Conservation (phyloP, 1,140 invertebrate genomes). For the Holotrichia oblita region DNA sequence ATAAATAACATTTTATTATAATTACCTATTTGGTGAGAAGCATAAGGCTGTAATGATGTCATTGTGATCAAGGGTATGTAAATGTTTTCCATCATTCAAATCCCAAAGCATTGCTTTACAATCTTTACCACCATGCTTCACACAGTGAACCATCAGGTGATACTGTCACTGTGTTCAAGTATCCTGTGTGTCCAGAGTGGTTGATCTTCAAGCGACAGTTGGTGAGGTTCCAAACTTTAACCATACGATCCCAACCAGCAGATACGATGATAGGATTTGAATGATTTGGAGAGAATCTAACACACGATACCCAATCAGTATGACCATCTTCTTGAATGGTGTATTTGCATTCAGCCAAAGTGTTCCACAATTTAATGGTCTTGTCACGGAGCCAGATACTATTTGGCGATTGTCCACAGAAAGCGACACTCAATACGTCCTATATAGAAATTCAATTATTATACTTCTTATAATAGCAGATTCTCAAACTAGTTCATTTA, state of each 20-base stretch:
- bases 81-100: slow-evolving; percentile 98
- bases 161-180: slow-evolving; percentile 98
- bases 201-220: slow-evolving; percentile 99
- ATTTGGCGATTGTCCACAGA: slow-evolving; percentile 99
- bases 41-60: slow-evolving; percentile 98
- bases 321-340: slow-evolving; percentile 99
- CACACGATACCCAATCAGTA: slow-evolving; percentile 97
- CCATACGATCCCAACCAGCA: slow-evolving; percentile 97
- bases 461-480: neutral
- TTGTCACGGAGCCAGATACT: slow-evolving; percentile 99
- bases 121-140: slow-evolving; percentile 99
- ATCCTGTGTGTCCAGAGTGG: slow-evolving; percentile 96
- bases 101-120: slow-evolving; percentile 99
- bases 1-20: neutral
- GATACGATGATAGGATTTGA: slow-evolving; percentile 99
- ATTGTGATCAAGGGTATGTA: slow-evolving; percentile 98
- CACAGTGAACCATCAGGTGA: slow-evolving; percentile 99
- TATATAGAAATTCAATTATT: slow-evolving; percentile 58
- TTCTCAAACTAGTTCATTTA: too few species aligned
- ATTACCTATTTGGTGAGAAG: slow-evolving; percentile 93
- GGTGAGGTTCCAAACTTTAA: slow-evolving; percentile 99
- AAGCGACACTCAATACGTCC: slow-evolving; percentile 99
- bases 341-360: slow-evolving; percentile 99
- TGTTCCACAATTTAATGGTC: slow-evolving; percentile 99
- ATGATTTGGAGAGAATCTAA: slow-evolving; percentile 98